Conservation (phyloP, 2,113 vertebrate species). For the Oryzias woworae region DNA sequence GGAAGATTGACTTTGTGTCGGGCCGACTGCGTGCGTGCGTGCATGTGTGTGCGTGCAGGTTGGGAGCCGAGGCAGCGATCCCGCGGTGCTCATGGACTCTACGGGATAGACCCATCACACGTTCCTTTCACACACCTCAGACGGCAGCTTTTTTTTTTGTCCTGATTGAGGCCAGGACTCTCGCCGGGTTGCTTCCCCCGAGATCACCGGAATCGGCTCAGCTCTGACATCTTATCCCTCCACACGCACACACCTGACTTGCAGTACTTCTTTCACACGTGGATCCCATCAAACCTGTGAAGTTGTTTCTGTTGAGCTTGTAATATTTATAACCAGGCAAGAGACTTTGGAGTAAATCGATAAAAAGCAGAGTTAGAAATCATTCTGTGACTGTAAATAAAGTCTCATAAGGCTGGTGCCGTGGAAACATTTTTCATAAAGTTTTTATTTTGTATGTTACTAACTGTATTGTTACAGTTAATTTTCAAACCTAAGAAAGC, state of each 20-base stretch:
- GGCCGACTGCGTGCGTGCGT: neutral
- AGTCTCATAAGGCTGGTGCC: too few relatives aligned
- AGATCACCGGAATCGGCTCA: slow-evolving; percentile 41
- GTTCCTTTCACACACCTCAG: slow-evolving; percentile 16
- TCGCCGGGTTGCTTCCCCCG: slow-evolving; percentile 27
- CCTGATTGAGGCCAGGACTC: slow-evolving; percentile 27
- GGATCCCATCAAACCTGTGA: slow-evolving; percentile 26
- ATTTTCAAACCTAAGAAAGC: too few relatives aligned
- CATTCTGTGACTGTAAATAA: neutral
- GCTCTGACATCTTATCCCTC: slow-evolving; percentile 45
- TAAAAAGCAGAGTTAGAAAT: slow-evolving; percentile 31
- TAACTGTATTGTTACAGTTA: too few relatives aligned
- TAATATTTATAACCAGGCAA: slow-evolving; percentile 47
- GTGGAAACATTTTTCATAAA: too few relatives aligned
- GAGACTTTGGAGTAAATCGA: slow-evolving; percentile 14
- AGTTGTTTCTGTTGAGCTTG: slow-evolving; percentile 33
- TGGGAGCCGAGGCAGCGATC: slow-evolving; percentile 31
- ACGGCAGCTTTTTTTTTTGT: slow-evolving; percentile 21
- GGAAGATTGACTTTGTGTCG: slow-evolving; percentile 55
- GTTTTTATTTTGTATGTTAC: too few relatives aligned
- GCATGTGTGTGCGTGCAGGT: neutral
- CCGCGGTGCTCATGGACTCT: slow-evolving; percentile 10
- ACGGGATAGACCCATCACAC: slow-evolving; percentile 44
- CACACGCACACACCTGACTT: slow-evolving; percentile 4
- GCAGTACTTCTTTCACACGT: slow-evolving; percentile 21